A percentile compares a stretch with the other conserved stretches of the same genome.
phyloP scores from a whole-genome alignment of 2,888 invertebrate genomes.

The Hirtodrosophila duncani region DNA sequence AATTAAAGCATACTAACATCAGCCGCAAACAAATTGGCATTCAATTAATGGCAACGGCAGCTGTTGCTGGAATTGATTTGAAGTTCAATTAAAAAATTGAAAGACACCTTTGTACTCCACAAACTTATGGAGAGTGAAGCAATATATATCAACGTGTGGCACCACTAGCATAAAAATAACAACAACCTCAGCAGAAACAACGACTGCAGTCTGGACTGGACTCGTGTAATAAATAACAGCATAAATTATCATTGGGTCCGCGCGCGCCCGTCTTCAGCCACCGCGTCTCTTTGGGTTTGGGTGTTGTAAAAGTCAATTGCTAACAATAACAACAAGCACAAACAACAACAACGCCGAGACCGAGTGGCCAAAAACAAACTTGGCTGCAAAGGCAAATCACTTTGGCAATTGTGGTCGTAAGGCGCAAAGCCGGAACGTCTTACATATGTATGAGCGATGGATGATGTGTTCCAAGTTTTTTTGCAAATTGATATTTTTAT shows the following conservation, averaged over 20 bases:
- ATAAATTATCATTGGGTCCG: constrained; percentile 36
- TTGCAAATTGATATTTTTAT: constrained; percentile 68
- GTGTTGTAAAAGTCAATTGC: constrained; percentile 48
- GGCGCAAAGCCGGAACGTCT: no score
- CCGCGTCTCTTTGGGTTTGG: no score
- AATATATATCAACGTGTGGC: constrained; percentile 34
- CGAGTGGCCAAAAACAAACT: constrained; percentile 15
- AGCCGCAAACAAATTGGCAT: constrained; percentile 44
- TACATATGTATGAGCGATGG: no score
- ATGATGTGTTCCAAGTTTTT: no score
- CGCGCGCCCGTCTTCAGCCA: constrained; percentile 1
- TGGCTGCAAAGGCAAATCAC: constrained; percentile 24
- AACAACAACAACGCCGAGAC: constrained; percentile 2
- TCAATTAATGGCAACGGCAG: no score
- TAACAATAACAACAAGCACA: constrained; percentile 24
- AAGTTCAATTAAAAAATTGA: constrained; percentile 36
- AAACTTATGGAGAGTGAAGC: constrained; percentile 37
- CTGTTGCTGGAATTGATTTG: constrained; percentile 43
- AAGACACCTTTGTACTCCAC: constrained; percentile 11
- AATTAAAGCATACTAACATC: constrained; percentile 20
- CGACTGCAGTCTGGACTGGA: not conserved
- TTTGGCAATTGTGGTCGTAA: constrained; percentile 19
- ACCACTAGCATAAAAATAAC: not conserved
- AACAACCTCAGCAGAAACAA: no score
- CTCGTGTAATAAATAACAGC: constrained; percentile 46